phyloP scores from a whole-genome alignment of 2,113 vertebrate genomes.

The Sclerurus mexicanus region DNA sequence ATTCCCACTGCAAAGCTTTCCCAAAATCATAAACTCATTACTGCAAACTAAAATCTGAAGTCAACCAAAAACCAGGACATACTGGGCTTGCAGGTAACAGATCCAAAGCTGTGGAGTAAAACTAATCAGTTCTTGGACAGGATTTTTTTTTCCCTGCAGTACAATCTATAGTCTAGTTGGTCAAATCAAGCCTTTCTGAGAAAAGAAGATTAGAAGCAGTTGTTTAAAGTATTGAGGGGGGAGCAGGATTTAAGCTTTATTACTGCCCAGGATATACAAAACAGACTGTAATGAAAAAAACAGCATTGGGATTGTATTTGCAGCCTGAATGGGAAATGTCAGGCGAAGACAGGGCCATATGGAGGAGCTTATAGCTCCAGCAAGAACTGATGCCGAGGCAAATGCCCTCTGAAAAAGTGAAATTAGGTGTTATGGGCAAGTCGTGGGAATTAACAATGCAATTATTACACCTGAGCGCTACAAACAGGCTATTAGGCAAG shows the following conservation, averaged over 20 bases:
- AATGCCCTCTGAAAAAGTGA: slow-evolving; percentile 34
- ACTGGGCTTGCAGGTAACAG: slow-evolving; percentile 34
- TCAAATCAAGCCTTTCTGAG: slow-evolving; percentile 79
- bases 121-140: slow-evolving; percentile 66
- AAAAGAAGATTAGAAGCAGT: slow-evolving; percentile 83
- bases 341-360: slow-evolving; percentile 77
- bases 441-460: background rate
- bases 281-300: slow-evolving; percentile 71
- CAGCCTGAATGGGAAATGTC: slow-evolving; percentile 57
- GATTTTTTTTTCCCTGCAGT: slow-evolving; percentile 57
- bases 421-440: slow-evolving; percentile 55
- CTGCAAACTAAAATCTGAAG: background rate
- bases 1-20: background rate
- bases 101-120: slow-evolving; percentile 62
- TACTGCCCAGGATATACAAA: slow-evolving; percentile 68
- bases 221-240: slow-evolving; percentile 71
- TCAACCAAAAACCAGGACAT: slow-evolving; percentile 60
- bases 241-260: slow-evolving; percentile 74
- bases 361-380: slow-evolving; percentile 70
- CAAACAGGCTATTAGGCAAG: slow-evolving; percentile 12
- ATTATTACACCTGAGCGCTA: slow-evolving; percentile 33
- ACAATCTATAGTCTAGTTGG: slow-evolving; percentile 71
- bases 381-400: slow-evolving; percentile 43
- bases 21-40: slow-evolving; percentile 42
- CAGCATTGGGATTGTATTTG: slow-evolving; percentile 52